Evolutionary conservation across 2,888 invertebrate species (phyloP).

Genomic region (Tetragnatha montana): DNA sequence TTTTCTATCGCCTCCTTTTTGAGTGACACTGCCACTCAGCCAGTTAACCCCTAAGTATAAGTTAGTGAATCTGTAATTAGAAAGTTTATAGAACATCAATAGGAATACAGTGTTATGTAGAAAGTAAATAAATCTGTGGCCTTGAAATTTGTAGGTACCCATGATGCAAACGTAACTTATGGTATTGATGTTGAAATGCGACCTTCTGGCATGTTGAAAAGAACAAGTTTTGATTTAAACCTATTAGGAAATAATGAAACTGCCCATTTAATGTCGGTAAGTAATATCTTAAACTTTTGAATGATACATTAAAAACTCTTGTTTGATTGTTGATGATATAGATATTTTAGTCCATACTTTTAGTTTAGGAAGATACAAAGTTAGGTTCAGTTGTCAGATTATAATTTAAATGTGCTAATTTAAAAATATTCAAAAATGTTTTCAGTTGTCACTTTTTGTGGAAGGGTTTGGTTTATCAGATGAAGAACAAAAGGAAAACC

Average conservation of each 20-base stretch:
- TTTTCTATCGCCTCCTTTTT: too few relatives aligned
- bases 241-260: conserved; percentile 79
- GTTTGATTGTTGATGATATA: not conserved
- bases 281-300: conserved; percentile 72
- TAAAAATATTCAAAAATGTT: conserved; percentile 18
- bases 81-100: too few relatives aligned
- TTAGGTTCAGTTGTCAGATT: not conserved
- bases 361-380: not conserved
- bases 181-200: conserved; percentile 82
- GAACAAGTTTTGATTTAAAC: conserved; percentile 85
- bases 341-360: not conserved
- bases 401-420: not conserved
- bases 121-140: not conserved
- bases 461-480: conserved; percentile 83
- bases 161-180: conserved; percentile 75
- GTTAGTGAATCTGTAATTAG: too few relatives aligned
- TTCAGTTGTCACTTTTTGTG: conserved; percentile 86
- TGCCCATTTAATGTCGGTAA: conserved; percentile 83
- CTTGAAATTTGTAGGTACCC: conserved; percentile 36
- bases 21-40: too few relatives aligned
- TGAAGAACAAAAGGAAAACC: conserved; percentile 75
- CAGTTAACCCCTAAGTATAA: too few relatives aligned
- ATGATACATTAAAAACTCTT: not conserved
- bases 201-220: conserved; percentile 84
- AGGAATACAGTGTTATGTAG: not conserved